These are phyloP conservation scores for Exephanes ischioxanthus DNA, from an alignment of 2,888 invertebrate species.

Conservation along the genomic window DNA sequence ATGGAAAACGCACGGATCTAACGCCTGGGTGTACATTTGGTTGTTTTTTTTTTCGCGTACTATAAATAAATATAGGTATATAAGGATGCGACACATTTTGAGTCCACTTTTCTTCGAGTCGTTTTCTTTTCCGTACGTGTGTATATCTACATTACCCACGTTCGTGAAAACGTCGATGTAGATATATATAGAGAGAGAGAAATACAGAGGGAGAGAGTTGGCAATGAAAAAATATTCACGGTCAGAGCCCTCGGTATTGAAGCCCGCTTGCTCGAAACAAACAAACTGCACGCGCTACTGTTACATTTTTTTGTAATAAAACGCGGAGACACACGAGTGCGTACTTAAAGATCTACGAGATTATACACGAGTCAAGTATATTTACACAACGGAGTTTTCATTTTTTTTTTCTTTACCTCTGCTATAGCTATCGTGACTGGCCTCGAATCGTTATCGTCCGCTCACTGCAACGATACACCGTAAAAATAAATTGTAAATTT, in stretches of 20 bases:
- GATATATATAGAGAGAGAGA: neutral
- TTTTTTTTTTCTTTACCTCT: neutral
- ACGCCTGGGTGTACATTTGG: neutral
- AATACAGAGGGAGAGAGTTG: neutral
- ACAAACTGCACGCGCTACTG: conserved; percentile 47
- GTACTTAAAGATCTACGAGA: conserved; percentile 51
- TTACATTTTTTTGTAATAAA: conserved; percentile 46
- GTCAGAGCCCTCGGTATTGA: conserved; percentile 30
- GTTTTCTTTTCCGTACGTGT: neutral
- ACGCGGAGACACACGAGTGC: conserved; percentile 54
- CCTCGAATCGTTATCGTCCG: conserved; percentile 6
- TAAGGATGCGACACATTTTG: neutral
- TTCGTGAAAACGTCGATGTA: neutral
- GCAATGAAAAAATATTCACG: conserved; percentile 41
- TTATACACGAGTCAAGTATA: conserved; percentile 59
- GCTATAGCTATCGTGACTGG: conserved; percentile 23
- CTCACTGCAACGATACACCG: neutral
- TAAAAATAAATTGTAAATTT: neutral
- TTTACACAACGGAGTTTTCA: conserved; percentile 61
- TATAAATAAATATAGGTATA: neutral
- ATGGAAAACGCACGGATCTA: conserved; percentile 8
- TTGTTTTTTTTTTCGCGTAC: neutral
- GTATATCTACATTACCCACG: neutral
- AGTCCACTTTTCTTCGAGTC: neutral
- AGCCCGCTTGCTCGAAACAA: conserved; percentile 38